These are phyloP conservation scores for Cistogaster globosa DNA, from an alignment of 2,888 invertebrate species.

Conservation along the genomic window DNA sequence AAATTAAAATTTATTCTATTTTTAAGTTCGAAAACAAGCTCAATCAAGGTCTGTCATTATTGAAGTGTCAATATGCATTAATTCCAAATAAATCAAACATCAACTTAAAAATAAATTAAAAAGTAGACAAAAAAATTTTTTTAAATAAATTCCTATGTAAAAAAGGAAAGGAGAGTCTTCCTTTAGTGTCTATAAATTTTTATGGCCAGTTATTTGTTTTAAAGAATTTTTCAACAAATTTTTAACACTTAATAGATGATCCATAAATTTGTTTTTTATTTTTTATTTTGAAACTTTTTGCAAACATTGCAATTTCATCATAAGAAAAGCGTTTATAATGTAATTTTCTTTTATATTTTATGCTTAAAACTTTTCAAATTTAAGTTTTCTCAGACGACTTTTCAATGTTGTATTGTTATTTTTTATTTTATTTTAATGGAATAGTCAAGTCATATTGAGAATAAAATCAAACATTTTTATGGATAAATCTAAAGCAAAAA, in stretches of 20 bases:
- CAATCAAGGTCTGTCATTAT: too few species aligned
- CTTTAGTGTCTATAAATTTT: too few species aligned
- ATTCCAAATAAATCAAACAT: too few species aligned
- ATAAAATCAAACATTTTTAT: conserved; percentile 16
- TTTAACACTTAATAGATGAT: neutral
- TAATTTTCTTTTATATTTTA: conserved; percentile 4
- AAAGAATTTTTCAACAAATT: neutral
- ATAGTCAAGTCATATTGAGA: conserved; percentile 43
- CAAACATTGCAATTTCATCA: conserved; percentile 51
- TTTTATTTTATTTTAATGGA: conserved; percentile 41
- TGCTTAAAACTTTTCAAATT: conserved; percentile 67
- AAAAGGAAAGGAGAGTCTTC: too few species aligned
- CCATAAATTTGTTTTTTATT: conserved; percentile 8
- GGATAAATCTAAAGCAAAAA: conserved; percentile 49
- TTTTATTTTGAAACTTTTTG: conserved; percentile 1
- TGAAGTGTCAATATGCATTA: too few species aligned
- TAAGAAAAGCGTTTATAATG: conserved; percentile 42
- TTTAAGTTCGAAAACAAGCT: too few species aligned
- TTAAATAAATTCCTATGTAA: too few species aligned
- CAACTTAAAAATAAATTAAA: too few species aligned
- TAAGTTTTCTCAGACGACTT: conserved; percentile 59
- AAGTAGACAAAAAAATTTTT: too few species aligned
- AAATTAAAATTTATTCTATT: too few species aligned
- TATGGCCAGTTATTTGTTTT: too few species aligned
- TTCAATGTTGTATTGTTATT: conserved; percentile 32